Evolutionary conservation across 1,140 invertebrate species (phyloP).

Genomic region (Ridgeia piscesae): DNA sequence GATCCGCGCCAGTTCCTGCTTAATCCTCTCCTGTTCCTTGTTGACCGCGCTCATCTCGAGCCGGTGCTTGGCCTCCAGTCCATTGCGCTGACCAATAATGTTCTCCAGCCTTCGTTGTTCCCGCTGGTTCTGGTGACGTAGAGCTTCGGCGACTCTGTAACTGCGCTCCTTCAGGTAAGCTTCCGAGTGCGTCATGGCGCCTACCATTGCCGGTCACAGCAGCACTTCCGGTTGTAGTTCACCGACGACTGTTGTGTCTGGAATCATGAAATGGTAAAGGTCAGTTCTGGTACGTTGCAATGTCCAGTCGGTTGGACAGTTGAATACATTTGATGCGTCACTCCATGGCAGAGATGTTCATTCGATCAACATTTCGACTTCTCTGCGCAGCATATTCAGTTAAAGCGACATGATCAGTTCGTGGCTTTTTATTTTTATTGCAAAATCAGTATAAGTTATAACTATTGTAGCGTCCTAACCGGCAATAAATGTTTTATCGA

Average conservation of each 20-base stretch:
- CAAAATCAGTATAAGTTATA: no score
- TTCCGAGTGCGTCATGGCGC: not conserved
- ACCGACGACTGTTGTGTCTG: not conserved
- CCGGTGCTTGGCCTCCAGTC: not conserved
- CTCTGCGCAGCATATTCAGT: no score
- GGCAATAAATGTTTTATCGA: no score
- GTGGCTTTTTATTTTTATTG: no score
- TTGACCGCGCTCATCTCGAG: not conserved
- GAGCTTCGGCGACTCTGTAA: not conserved
- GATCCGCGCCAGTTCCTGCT: slow-evolving; percentile 5
- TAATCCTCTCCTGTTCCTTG: not conserved
- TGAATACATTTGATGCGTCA: no score
- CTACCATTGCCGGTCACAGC: not conserved
- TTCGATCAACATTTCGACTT: no score
- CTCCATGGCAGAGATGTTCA: no score
- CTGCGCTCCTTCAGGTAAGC: slow-evolving; percentile 3
- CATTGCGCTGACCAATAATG: not conserved
- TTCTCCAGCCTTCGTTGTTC: slow-evolving; percentile 8
- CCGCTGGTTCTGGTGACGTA: slow-evolving; percentile 13
- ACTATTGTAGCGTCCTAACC: no score
- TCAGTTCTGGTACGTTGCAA: no score
- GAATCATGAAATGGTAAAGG: not conserved
- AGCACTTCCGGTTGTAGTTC: no score
- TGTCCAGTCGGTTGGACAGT: no score
- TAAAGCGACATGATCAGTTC: no score